Conservation (phyloP, 53 echinoderm and acorn worm species). For the Henricia sp. region DNA sequence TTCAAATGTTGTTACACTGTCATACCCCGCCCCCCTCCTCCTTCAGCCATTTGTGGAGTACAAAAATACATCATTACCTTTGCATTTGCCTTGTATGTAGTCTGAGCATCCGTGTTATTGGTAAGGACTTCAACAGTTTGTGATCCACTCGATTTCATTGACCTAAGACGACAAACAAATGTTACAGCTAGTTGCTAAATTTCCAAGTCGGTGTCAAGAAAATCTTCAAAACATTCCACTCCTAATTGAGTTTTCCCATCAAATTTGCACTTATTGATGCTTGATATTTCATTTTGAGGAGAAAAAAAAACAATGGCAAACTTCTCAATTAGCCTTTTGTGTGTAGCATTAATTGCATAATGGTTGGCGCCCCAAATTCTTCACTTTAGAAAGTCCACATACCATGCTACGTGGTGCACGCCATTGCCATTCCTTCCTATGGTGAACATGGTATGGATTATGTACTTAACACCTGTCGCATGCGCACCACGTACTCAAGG, state of each 20-base stretch:
- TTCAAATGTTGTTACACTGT: not conserved
- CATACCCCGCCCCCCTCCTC: too few species aligned
- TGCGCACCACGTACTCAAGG: too few species aligned
- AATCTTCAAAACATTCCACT: not conserved
- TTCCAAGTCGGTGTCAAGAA: not conserved
- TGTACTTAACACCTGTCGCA: too few species aligned
- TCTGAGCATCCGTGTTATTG: constrained; percentile 52
- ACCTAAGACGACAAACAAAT: constrained; percentile 14
- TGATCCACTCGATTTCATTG: constrained; percentile 52
- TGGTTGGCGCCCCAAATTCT: too few species aligned
- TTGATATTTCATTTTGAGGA: not conserved
- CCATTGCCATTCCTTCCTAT: too few species aligned
- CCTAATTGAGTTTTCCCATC: not conserved
- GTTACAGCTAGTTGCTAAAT: not conserved
- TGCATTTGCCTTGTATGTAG: constrained; percentile 43
- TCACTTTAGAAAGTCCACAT: too few species aligned
- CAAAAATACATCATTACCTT: constrained; percentile 45
- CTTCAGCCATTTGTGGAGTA: too few species aligned
- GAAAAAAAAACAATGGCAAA: not conserved
- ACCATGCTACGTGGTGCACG: too few species aligned
- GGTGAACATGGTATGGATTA: too few species aligned
- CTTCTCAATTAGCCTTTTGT: not conserved
- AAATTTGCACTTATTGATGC: not conserved
- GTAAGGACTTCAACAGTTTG: constrained; percentile 69
- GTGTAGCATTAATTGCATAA: too few species aligned